Base-by-base conservation (phyloP, 2,888 invertebrate genomes). In the Sepioteuthis lessoniana region DNA sequence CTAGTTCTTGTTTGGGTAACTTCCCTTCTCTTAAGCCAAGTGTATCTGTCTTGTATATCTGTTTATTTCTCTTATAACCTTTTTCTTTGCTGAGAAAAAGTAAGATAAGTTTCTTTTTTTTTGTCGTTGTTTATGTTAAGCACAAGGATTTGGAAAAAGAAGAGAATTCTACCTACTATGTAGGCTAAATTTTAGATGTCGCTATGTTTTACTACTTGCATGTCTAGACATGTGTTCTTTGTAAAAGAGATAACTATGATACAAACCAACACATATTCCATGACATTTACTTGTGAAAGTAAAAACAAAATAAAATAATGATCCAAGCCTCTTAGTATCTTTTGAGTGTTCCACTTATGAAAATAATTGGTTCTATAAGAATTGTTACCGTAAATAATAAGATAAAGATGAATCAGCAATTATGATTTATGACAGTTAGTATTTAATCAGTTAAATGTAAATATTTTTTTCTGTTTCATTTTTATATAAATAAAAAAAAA, bases 181-280 rank as follows among this genome's bases (percentile, higher is more conserved):
- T 76, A n/a, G 76, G 76, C 76, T n/a, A 76, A 76, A n/a, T 76
- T 76, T 76, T 76, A n/a, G 76, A 76, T 76, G 76, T 76, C 76
- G 19, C 76, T 19, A 76, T 76, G 76, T 76, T 76, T 76, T 76
- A 76, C n/a, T n/a, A 76, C 76, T 76, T 4, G 76, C 35, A 35
- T 76, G 76, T 76, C 76, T 76, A 76, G 76, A 76, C 76, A 76
- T 76, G n/a, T 76, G 76, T n/a, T 19, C 76, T 76, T 76, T 76
- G 76, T 76, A 76, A 76, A 35, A 76, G n/a, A 76, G n/a, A 76
- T 76, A 76, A 0, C 13, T n/a, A n/a, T n/a, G 76, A 35, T 76
- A 76, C 10, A 76, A 76, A n/a, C 16, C n/a, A 76, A n/a, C 76
- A 76, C 76, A 76, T 16, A 76, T n/a, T 76, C 76, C 25, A 35